Conservation (phyloP, 2,797 vertebrate species). For the Echeneis naucrates region DNA sequence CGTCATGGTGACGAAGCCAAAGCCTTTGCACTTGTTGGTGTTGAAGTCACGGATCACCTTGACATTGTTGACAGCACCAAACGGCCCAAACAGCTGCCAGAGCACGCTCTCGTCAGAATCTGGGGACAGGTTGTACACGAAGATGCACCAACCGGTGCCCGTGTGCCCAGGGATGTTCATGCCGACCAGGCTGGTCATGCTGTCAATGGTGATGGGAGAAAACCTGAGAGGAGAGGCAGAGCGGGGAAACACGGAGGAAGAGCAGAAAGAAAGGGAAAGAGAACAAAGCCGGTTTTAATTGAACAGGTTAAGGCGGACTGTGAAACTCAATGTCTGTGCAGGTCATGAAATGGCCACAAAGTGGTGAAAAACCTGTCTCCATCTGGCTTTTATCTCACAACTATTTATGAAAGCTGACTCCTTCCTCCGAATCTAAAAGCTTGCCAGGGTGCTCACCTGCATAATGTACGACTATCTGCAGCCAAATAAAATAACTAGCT, state of each 20-base stretch:
- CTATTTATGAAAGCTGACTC: not conserved
- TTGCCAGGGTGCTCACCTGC: constrained; percentile 15
- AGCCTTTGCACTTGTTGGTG: constrained; percentile 99
- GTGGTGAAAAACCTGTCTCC: constrained; percentile 28
- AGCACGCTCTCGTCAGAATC: constrained; percentile 99
- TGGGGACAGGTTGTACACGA: constrained; percentile 99
- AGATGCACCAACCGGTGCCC: constrained; percentile 99
- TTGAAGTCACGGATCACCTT: constrained; percentile 99
- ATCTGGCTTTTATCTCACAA: not conserved
- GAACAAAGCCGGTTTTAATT: constrained; percentile 40
- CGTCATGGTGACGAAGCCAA: constrained; percentile 99
- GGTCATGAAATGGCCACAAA: constrained; percentile 49
- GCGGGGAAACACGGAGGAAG: constrained; percentile 28
- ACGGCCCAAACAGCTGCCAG: constrained; percentile 99
- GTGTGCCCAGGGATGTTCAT: constrained; percentile 99
- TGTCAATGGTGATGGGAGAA: constrained; percentile 99
- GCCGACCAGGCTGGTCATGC: constrained; percentile 99
- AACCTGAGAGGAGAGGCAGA: constrained; percentile 87
- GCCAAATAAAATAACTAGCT: not conserved
- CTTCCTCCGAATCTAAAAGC: constrained; percentile 17
- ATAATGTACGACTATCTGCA: not conserved
- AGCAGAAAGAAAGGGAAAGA: constrained; percentile 33
- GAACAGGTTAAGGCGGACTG: not conserved
- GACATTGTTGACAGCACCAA: constrained; percentile 99
- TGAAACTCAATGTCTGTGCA: constrained; percentile 31